A percentile compares a stretch with the other conserved stretches of the same genome.
These are phyloP conservation scores for Avahi laniger DNA, from an alignment of 2,797 vertebrate species.

Conservation along the genomic window DNA sequence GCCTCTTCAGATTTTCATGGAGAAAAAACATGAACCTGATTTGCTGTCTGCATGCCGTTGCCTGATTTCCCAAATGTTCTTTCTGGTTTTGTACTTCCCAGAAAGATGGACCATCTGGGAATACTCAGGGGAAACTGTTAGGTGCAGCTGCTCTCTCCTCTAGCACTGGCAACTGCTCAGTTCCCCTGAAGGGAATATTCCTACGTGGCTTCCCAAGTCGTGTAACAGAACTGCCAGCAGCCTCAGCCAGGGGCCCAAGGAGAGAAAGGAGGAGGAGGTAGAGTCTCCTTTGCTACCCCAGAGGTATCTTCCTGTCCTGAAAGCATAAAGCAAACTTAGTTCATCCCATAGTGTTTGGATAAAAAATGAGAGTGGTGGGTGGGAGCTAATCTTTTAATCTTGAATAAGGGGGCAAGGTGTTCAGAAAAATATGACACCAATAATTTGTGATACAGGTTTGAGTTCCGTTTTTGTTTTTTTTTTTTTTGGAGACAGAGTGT, in stretches of 20 bases:
- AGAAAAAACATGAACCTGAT: background rate
- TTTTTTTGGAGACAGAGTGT: too few relatives aligned
- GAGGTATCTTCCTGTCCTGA: background rate
- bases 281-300: background rate
- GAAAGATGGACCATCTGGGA: background rate
- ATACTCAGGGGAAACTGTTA: background rate
- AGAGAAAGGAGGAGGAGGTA: background rate
- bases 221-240: background rate
- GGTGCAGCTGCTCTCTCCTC: conserved; percentile 2
- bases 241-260: background rate
- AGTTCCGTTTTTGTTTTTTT: background rate
- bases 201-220: background rate
- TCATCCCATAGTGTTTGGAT: background rate
- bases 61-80: background rate
- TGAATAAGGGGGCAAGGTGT: background rate
- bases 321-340: background rate
- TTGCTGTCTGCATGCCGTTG: background rate
- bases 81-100: background rate
- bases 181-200: background rate
- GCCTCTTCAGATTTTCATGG: background rate
- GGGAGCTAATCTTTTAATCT: background rate
- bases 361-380: background rate
- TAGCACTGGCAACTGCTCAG: background rate
- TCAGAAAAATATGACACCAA: background rate
- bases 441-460: conserved; percentile 25